Evolutionary conservation across 1,140 invertebrate species (phyloP).

Genomic region (Yoshiicerus persimilis): DNA sequence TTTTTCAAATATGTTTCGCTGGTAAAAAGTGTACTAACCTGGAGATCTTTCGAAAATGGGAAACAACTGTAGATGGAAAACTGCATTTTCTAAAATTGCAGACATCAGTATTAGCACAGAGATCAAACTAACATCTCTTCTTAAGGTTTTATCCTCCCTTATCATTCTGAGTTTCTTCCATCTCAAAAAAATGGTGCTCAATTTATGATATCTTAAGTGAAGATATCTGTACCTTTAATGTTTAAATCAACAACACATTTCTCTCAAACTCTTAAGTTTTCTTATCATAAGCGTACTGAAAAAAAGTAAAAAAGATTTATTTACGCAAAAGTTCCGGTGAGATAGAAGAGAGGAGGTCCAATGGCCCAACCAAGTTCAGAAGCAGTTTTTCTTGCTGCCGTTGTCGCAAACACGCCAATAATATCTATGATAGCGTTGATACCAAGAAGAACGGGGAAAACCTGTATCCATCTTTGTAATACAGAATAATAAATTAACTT

Average conservation of each 20-base stretch:
- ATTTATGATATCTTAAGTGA: neutral
- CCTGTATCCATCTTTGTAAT: neutral
- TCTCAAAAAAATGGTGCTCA: neutral
- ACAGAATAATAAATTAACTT: neutral
- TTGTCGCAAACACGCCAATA: neutral
- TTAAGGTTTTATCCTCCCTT: neutral
- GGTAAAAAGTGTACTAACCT: neutral
- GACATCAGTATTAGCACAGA: neutral
- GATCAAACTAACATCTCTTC: neutral
- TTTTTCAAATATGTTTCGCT: too few species aligned
- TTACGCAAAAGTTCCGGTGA: neutral
- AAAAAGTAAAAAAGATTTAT: neutral
- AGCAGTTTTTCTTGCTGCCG: neutral
- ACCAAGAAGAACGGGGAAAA: neutral
- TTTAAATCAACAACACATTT: neutral
- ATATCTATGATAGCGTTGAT: neutral
- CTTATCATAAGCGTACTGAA: too few species aligned
- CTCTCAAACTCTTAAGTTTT: too few species aligned
- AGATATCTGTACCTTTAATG: neutral
- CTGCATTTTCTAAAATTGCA: constrained; percentile 21
- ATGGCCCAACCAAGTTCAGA: neutral
- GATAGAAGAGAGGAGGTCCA: neutral
- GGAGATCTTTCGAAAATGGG: neutral
- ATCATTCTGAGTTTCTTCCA: neutral
- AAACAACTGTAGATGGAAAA: constrained; percentile 4